Evolutionary conservation across 2,888 invertebrate genomes (phyloP).

Genomic region (Eristalis arbustorum): DNA sequence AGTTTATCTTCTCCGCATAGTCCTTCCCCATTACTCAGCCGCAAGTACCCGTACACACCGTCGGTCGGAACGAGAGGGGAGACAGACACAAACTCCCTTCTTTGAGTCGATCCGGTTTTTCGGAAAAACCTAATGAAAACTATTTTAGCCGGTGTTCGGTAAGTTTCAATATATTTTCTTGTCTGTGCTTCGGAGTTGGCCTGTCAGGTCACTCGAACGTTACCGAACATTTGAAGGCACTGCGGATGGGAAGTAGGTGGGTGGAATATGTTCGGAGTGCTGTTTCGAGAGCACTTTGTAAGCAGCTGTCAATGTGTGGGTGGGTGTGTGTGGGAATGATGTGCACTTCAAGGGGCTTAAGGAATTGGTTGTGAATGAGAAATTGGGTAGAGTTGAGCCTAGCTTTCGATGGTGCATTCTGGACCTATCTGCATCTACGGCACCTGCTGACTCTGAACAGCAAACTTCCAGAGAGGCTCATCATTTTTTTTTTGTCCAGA

Average conservation of each 20-base stretch:
- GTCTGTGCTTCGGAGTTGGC: conserved; percentile 11
- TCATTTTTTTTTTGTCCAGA: too few species aligned
- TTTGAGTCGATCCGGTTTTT: conserved; percentile 25
- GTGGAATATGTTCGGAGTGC: not conserved
- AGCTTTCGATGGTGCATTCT: too few species aligned
- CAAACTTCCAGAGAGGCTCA: too few species aligned
- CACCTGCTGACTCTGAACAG: too few species aligned
- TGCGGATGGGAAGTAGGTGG: not conserved
- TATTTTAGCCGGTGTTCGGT: conserved; percentile 8
- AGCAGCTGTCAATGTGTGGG: not conserved
- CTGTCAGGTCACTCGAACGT: conserved; percentile 46
- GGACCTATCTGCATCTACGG: too few species aligned
- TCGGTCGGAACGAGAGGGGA: not conserved
- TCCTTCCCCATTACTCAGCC: conserved; percentile 14
- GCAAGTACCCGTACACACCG: not conserved
- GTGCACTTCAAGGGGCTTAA: not conserved
- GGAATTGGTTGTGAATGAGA: not conserved
- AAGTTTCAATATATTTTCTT: conserved; percentile 21
- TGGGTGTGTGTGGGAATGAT: not conserved
- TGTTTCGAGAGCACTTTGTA: conserved; percentile 24
- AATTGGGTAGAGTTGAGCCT: too few species aligned
- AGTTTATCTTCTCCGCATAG: conserved; percentile 23
- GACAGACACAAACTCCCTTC: conserved; percentile 16
- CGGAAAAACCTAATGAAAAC: conserved; percentile 58
- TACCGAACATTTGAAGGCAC: conserved; percentile 7